Base-by-base conservation (phyloP, 2,797 vertebrate species). In the Aulostomus chinensis region DNA sequence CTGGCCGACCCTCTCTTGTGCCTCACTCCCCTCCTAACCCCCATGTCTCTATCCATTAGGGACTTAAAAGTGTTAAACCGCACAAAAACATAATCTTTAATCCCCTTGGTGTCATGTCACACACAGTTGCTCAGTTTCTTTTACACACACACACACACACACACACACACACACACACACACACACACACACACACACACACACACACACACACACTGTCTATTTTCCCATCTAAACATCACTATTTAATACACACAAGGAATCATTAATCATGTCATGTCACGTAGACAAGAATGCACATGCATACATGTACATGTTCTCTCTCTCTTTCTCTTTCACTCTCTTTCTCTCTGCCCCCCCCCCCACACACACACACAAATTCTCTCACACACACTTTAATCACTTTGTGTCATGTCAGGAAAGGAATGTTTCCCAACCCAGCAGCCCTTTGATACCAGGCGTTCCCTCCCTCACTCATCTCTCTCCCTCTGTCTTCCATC, bases 331-430 rank as follows among this genome's bases (percentile, higher is more conserved):
- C 10, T 36, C 32, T 21, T 13, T 17, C 4, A 7, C 31, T 15
- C 14, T 10, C 22, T 21, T 13, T 16, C 18, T 16, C 14, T 41
- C 22, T 12, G 0, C 26, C 2, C 22, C 0, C 33, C 14, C 15
- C 0, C 33, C 13, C 37, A 14, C 33, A 12, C 45, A 17, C 21
- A 13, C 29, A 21, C 29, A 14, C 46, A 55, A 25, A 33, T 22
- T 33, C 45, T 30, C 57, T 64, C 21, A 81, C 55, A 21, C 67
- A 72, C 59, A 67, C 74, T 84, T 86, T 86, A 85, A 84, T 88
- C 83, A 85, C 86, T 89, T 87, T 89, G 81, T 85, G 73, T 88
- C 89, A 82, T 88, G 89, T 83, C 81, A 87, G 71, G 83, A 81
- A 86, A 90, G 84, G 88, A 90, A 90, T 91, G 86, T 84, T 85